phyloP scores from a whole-genome alignment of 2,113 vertebrate species.

The Edolisoma coerulescens region DNA sequence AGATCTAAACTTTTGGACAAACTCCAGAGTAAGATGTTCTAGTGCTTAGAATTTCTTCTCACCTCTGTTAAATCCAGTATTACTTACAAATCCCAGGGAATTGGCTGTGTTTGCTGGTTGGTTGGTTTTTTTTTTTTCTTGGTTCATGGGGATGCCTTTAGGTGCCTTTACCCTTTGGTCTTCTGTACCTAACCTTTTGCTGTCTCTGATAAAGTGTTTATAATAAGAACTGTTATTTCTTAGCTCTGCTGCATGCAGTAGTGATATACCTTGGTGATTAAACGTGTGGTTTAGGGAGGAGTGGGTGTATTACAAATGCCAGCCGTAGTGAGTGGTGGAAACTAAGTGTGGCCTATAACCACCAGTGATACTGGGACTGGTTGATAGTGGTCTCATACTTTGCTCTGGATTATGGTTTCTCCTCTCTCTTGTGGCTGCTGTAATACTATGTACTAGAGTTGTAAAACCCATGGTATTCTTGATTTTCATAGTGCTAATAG shows the following conservation, averaged over 20 bases:
- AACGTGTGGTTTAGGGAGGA: background rate
- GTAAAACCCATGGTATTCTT: background rate
- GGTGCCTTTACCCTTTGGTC: background rate
- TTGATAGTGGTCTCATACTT: background rate
- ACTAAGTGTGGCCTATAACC: background rate
- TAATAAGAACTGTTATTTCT: background rate
- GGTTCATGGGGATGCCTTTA: background rate
- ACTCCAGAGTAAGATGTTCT: constrained; percentile 89
- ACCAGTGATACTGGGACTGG: background rate
- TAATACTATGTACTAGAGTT: background rate
- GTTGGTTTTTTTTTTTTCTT: background rate
- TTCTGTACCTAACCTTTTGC: background rate
- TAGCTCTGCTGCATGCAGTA: background rate
- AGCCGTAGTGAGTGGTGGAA: background rate
- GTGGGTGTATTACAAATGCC: background rate
- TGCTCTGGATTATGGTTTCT: background rate
- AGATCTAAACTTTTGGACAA: constrained; percentile 94
- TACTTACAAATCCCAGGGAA: background rate
- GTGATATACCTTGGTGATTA: background rate
- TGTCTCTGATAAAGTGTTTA: background rate
- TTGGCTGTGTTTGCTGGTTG: background rate
- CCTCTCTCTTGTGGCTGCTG: background rate
- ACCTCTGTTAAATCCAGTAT: background rate
- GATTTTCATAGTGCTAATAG: background rate
- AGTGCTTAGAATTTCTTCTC: background rate